A percentile compares a stretch with the other conserved stretches of the same genome.
These are phyloP conservation scores for Peribatodes rhomboidaria DNA, from an alignment of 2,888 invertebrate genomes.

Conservation along the genomic window DNA sequence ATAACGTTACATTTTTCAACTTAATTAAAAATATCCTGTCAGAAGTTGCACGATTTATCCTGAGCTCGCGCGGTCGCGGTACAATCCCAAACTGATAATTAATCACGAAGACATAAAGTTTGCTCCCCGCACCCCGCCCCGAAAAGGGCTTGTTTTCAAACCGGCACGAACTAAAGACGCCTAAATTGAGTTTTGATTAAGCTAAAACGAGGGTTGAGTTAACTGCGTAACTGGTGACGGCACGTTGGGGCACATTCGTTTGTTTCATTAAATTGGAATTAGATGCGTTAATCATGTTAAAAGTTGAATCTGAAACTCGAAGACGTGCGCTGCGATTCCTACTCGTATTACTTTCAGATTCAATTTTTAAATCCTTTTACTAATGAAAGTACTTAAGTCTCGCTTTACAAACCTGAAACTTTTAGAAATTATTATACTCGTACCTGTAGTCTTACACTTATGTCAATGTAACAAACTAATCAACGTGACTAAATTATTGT, in stretches of 20 bases:
- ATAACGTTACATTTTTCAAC: slow-evolving; percentile 44
- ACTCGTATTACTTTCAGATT: too few species aligned
- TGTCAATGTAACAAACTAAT: not conserved
- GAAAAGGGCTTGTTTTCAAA: slow-evolving; percentile 63
- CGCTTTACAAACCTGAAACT: too few species aligned
- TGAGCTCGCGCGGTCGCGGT: slow-evolving; percentile 48
- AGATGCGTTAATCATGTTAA: slow-evolving; percentile 28
- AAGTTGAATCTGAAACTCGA: slow-evolving; percentile 11
- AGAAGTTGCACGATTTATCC: slow-evolving; percentile 50
- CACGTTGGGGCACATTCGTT: slow-evolving; percentile 54
- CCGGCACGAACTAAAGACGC: slow-evolving; percentile 63
- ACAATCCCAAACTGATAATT: slow-evolving; percentile 60
- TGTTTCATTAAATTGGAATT: slow-evolving; percentile 53
- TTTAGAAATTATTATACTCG: too few species aligned
- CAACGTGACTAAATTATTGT: slow-evolving; percentile 34
- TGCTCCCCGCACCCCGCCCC: slow-evolving; percentile 44
- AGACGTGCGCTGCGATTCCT: not conserved
- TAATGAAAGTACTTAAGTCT: too few species aligned
- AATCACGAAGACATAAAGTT: slow-evolving; percentile 68
- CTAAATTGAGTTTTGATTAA: slow-evolving; percentile 72
- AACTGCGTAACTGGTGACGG: slow-evolving; percentile 58
- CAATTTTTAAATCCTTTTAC: too few species aligned
- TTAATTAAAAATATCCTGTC: slow-evolving; percentile 48
- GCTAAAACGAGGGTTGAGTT: slow-evolving; percentile 50
- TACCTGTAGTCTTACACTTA: not conserved